phyloP scores from a whole-genome alignment of 2,888 invertebrate genomes.

The Eilema depressum region DNA sequence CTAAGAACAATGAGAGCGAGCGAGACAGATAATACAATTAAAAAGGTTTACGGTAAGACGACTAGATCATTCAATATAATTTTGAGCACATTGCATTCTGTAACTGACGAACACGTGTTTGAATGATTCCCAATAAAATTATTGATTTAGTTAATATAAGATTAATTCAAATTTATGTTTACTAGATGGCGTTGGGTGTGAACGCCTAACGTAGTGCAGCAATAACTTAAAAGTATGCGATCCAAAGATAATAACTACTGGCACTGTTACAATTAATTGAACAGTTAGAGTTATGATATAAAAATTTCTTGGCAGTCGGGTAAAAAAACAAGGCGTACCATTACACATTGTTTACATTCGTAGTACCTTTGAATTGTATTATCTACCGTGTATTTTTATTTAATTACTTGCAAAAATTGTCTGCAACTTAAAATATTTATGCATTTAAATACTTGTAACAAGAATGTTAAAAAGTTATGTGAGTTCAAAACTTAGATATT shows the following conservation, averaged over 20 bases:
- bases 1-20: background rate
- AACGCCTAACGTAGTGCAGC: too few relatives aligned
- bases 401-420: background rate
- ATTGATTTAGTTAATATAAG: background rate
- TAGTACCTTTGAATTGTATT: background rate
- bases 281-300: background rate
- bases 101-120: too few relatives aligned
- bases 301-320: too few relatives aligned
- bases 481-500: background rate
- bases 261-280: too few relatives aligned
- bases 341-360: background rate
- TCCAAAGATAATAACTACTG: background rate
- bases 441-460: too few relatives aligned
- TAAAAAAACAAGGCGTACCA: background rate
- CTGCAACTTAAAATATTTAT: background rate
- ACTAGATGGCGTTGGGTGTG: background rate
- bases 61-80: too few relatives aligned
- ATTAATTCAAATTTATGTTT: too few relatives aligned
- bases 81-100: too few relatives aligned
- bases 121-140: too few relatives aligned
- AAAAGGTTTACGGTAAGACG: background rate
- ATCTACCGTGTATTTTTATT: background rate
- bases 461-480: background rate
- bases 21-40: background rate
- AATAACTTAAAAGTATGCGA: background rate